A percentile compares a stretch with the other conserved stretches of the same genome.
Evolutionary conservation across 1,140 invertebrate species (phyloP).

Genomic region (Venustaconcha ellipsiformis): DNA sequence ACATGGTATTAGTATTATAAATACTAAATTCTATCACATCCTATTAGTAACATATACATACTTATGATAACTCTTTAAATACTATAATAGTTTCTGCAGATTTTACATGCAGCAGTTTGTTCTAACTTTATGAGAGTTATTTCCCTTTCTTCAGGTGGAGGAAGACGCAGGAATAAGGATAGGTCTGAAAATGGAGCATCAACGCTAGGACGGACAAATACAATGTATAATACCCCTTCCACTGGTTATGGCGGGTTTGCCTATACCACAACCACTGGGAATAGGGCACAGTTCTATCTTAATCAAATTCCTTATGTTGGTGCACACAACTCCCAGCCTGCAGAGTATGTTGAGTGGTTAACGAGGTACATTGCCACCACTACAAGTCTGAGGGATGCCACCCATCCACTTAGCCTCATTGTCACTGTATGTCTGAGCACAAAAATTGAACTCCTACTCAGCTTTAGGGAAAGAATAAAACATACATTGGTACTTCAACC

Average conservation of each 20-base stretch:
- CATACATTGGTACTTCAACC: too few relatives aligned
- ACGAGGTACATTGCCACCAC: constrained; percentile 43
- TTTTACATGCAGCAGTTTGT: too few relatives aligned
- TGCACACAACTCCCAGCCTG: constrained; percentile 43
- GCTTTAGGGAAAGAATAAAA: too few relatives aligned
- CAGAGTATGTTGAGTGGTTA: constrained; percentile 61
- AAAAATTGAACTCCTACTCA: too few relatives aligned
- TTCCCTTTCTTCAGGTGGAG: constrained; percentile 42
- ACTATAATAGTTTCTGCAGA: too few relatives aligned
- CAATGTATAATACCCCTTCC: constrained; percentile 40
- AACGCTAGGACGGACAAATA: constrained; percentile 40
- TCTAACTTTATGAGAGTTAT: neutral
- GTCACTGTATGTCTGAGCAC: too few relatives aligned
- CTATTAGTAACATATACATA: too few relatives aligned
- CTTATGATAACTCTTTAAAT: too few relatives aligned
- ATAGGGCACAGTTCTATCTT: constrained; percentile 47
- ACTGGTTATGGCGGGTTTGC: constrained; percentile 33
- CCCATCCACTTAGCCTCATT: too few relatives aligned
- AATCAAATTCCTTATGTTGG: constrained; percentile 54
- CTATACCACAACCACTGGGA: constrained; percentile 41
- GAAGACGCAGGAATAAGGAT: constrained; percentile 40
- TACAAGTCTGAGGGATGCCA: constrained; percentile 22
- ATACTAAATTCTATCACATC: too few relatives aligned
- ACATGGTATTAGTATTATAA: too few relatives aligned
- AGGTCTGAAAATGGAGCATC: constrained; percentile 14